A percentile compares a stretch with the other conserved stretches of the same genome.
Evolutionary conservation across 2,797 vertebrate genomes (phyloP).

Genomic region (Ataeniobius toweri): DNA sequence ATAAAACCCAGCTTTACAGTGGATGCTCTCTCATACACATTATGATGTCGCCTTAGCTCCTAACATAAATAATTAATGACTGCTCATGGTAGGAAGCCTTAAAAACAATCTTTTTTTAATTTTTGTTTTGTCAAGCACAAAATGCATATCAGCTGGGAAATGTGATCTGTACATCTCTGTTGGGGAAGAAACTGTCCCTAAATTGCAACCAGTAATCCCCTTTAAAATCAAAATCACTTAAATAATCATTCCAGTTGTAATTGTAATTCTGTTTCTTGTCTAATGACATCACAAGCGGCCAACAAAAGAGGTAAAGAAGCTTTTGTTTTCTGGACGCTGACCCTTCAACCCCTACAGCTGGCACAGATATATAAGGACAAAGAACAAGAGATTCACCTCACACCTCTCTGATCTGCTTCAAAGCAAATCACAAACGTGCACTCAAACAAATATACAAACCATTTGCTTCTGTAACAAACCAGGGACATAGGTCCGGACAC

Average conservation of each 20-base stretch:
- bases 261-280: conserved; percentile 11
- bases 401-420: conserved; percentile 58
- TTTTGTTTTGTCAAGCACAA: no score
- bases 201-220: neutral
- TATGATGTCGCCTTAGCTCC: neutral
- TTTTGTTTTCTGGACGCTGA: conserved; percentile 29
- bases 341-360: conserved; percentile 41
- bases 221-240: neutral
- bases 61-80: neutral
- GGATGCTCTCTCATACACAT: neutral
- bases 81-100: neutral
- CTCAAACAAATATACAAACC: conserved; percentile 39
- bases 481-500: conserved; percentile 31
- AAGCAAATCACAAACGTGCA: conserved; percentile 35
- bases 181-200: no score
- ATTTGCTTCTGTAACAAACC: conserved; percentile 35
- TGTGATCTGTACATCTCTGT: neutral
- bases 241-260: neutral
- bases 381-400: conserved; percentile 41
- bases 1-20: neutral
- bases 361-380: conserved; percentile 28
- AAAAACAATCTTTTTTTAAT: neutral
- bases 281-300: conserved; percentile 40
- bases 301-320: conserved; percentile 25
- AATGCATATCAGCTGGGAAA: neutral